Percentiles rank a stretch among this genome's conserved stretches.
Evolutionary conservation across 2,113 vertebrate species (phyloP).

Genomic region (Gnathonemus echidnorhynchus): DNA sequence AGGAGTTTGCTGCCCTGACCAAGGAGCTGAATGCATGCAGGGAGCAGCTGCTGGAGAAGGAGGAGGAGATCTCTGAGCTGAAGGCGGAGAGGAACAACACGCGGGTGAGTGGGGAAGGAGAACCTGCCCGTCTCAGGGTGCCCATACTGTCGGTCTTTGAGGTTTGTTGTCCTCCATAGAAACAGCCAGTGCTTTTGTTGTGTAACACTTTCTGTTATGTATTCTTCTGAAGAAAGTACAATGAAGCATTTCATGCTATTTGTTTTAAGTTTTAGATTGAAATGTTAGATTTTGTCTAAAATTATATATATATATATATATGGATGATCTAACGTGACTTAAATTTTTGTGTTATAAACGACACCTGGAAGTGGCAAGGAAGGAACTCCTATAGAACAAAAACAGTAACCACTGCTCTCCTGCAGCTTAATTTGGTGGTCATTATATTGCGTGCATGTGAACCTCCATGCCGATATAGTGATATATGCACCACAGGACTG

Average conservation of each 20-base stretch:
- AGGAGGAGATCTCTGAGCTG: constrained; percentile 96
- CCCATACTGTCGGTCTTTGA: background rate
- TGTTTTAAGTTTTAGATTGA: background rate
- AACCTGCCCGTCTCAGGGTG: background rate
- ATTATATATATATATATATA: background rate
- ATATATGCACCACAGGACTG: background rate
- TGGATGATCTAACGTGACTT: background rate
- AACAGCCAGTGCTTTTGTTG: background rate
- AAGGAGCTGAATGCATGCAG: constrained; percentile 95
- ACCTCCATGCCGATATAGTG: background rate
- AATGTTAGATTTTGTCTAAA: background rate
- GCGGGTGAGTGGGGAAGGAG: constrained; percentile 62
- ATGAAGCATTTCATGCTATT: background rate
- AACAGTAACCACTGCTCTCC: background rate
- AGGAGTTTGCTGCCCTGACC: constrained; percentile 97
- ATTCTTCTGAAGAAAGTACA: background rate
- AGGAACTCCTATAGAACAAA: background rate
- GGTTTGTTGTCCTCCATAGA: background rate
- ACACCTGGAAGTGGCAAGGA: background rate
- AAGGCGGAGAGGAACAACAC: constrained; percentile 99
- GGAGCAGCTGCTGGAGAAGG: constrained; percentile 94
- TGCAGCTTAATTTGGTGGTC: no score
- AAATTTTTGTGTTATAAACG: background rate
- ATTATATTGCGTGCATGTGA: background rate
- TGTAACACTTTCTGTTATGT: background rate